Percentiles rank a stretch among this genome's conserved stretches.
These are phyloP conservation scores for Cetoscarus ocellatus DNA, from an alignment of 2,797 vertebrate genomes.

Conservation along the genomic window DNA sequence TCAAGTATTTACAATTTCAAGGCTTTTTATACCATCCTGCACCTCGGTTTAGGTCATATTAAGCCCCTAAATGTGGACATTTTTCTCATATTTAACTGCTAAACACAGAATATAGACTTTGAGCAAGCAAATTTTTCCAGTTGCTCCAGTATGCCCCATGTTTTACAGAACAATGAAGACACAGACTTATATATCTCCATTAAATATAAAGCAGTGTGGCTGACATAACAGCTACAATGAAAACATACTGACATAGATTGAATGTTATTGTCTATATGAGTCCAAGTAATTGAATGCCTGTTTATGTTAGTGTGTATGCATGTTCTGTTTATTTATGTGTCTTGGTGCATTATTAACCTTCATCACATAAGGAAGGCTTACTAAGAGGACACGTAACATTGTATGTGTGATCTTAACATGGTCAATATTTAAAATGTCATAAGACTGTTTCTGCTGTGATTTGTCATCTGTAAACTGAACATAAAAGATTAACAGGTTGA, in stretches of 20 bases:
- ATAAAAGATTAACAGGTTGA: no score
- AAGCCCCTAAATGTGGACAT: constrained; percentile 41
- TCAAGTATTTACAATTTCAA: no score
- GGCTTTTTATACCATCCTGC: no score
- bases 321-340: constrained; percentile 1
- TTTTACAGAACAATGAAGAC: constrained; percentile 46
- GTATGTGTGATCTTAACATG: background rate
- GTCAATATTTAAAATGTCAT: background rate
- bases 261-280: constrained; percentile 21
- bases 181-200: constrained; percentile 57
- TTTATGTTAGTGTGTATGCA: constrained; percentile 2
- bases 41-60: constrained; percentile 33
- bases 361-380: constrained; percentile 12
- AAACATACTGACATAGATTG: constrained; percentile 55
- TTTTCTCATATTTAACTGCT: constrained; percentile 36
- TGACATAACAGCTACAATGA: constrained; percentile 51
- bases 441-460: background rate
- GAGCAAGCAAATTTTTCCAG: no score
- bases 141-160: constrained; percentile 40
- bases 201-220: constrained; percentile 52
- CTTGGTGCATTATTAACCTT: constrained; percentile 22
- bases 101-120: constrained; percentile 50
- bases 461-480: background rate
- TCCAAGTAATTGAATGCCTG: constrained; percentile 3
- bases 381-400: background rate